Evolutionary conservation across 2,888 invertebrate species (phyloP).

Genomic region (Folsomia candida): DNA sequence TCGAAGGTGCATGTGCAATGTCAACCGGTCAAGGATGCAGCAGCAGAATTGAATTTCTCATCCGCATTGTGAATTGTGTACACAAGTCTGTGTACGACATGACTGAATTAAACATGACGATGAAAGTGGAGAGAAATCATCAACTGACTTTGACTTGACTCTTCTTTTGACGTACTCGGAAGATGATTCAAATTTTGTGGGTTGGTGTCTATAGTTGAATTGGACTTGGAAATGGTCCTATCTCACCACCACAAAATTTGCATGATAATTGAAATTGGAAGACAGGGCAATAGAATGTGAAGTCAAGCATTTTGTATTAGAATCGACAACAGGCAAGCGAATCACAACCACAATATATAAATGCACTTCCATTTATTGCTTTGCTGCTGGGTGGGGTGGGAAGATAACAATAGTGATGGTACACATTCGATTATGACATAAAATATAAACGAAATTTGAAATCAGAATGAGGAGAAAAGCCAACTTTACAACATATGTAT

Average conservation of each 20-base stretch:
- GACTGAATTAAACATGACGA: too few species aligned
- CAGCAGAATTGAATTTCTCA: too few species aligned
- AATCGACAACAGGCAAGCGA: background rate
- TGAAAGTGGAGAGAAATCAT: too few species aligned
- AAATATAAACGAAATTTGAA: background rate
- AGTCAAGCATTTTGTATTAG: constrained; percentile 16
- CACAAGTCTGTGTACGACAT: too few species aligned
- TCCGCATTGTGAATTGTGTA: too few species aligned
- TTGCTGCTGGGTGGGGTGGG: too few species aligned
- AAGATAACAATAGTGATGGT: background rate
- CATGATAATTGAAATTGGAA: constrained; percentile 49
- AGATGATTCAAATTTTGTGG: too few species aligned
- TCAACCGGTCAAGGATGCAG: too few species aligned
- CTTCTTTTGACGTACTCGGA: too few species aligned
- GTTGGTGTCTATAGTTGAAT: background rate
- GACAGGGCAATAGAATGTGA: constrained; percentile 18
- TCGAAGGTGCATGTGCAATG: too few species aligned
- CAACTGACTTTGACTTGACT: too few species aligned
- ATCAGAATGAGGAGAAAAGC: background rate
- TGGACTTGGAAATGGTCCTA: constrained; percentile 33
- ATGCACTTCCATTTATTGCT: background rate
- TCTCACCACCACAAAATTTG: constrained; percentile 39
- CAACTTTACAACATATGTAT: too few species aligned
- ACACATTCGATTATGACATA: background rate
- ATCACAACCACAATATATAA: background rate